These are phyloP conservation scores for Atlantisia rogersi DNA, from an alignment of 2,113 vertebrate species.

Conservation along the genomic window DNA sequence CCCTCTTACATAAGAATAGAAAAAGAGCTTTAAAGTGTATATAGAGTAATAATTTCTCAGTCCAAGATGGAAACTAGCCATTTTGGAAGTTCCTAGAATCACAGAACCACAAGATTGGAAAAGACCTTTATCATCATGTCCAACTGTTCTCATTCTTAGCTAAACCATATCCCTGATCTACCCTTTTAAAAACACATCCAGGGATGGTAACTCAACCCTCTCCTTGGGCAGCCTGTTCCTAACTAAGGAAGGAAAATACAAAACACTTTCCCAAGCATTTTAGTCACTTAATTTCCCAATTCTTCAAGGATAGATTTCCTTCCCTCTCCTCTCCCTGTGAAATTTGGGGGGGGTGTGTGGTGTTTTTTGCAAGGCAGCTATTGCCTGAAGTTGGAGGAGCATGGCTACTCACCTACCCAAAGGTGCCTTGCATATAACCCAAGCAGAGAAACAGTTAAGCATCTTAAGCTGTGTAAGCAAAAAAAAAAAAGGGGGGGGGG, in stretches of 20 bases:
- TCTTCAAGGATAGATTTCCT: background rate
- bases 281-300: background rate
- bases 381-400: background rate
- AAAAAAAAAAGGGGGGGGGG: slow-evolving; percentile 30
- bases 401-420: too few relatives aligned
- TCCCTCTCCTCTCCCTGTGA: accelerated
- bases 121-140: too few relatives aligned
- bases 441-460: slow-evolving; percentile 59
- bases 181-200: too few relatives aligned
- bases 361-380: background rate
- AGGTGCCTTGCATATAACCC: background rate
- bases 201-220: too few relatives aligned
- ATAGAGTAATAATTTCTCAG: background rate
- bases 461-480: slow-evolving; percentile 42
- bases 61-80: background rate
- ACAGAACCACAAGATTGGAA: too few relatives aligned
- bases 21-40: background rate
- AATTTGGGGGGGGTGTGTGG: background rate
- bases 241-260: background rate
- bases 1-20: background rate
- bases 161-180: too few relatives aligned
- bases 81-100: background rate
- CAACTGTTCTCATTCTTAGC: too few relatives aligned
- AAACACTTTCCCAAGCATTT: background rate
- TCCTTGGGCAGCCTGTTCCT: too few relatives aligned